Base-by-base conservation (phyloP, 2,888 invertebrate genomes). In the Chironomus tentans region DNA sequence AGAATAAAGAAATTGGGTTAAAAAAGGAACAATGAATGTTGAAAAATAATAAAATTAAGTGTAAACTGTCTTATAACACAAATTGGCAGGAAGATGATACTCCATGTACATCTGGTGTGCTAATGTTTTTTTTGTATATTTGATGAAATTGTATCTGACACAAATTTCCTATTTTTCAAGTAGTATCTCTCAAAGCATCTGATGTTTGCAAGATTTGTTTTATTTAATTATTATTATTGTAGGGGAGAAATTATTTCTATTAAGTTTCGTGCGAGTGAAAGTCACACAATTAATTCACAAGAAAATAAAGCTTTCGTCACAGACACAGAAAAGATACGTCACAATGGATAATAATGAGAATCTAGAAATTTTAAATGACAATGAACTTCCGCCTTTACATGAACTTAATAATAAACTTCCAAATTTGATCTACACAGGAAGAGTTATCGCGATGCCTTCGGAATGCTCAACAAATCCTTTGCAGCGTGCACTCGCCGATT, bases 401-500 rank as follows among this genome's bases (percentile, higher is more conserved):
- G 47, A 46, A 21, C 21, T 47, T 70, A 70, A 46, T 70, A 48
- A 70, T 70, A 24, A 65, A 65, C 46, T 71, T 28, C 61, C 61
- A 7, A 24, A 38, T 15, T 21, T 65, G 13, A 47, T 74, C 18
- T 46, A 68, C 47, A 48, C 22, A 76, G 74, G 74, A 74, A 48
- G 74, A 76, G 48, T 70, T 22, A 69, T 77, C 28, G 81, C 80
- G 81, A 91, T 91, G 91, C 91, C 91, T 77, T 88, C 90, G n/a
- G 91, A 91, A 82, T 89, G 90, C 83, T 82, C 87, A 4, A 86
- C 87, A 78, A 91, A 92, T 83, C 90, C 91, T 61, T 86, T 94
- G 78, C 94, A 94, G 85, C 86, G 95, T 79, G 92, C 94, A 83
- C 85, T 96, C 79, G 95, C 95, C 0, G 96, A 97, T 85, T 92